phyloP scores from a whole-genome alignment of 2,797 vertebrate species.

The Pelochelys cantorii region DNA sequence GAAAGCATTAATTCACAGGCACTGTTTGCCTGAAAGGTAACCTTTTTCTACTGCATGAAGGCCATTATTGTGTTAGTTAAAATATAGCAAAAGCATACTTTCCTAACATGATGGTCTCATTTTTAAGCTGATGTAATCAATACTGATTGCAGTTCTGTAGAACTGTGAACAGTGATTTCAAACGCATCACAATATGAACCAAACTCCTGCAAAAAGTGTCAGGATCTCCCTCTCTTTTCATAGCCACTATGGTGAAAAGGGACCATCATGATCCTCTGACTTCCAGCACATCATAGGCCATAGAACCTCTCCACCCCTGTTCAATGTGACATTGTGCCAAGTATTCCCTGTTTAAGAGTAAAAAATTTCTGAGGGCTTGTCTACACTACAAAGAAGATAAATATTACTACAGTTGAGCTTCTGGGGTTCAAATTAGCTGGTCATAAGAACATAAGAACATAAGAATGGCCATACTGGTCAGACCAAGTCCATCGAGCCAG shows the following conservation, averaged over 20 bases:
- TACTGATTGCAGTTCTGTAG: neutral
- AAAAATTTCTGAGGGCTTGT: neutral
- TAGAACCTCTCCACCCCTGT: too few relatives aligned
- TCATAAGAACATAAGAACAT: too few relatives aligned
- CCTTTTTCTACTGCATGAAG: slow-evolving; percentile 4
- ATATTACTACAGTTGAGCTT: too few relatives aligned
- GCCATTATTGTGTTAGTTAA: neutral
- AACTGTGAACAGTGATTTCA: neutral
- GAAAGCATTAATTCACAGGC: neutral
- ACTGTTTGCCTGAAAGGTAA: neutral
- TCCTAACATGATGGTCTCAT: neutral
- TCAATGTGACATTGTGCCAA: neutral
- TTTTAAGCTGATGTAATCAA: neutral
- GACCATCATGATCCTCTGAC: too few relatives aligned
- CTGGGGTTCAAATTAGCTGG: too few relatives aligned
- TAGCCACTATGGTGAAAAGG: too few relatives aligned
- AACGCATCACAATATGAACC: neutral
- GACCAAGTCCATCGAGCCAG: too few relatives aligned
- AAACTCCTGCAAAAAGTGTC: neutral
- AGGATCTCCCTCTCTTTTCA: neutral
- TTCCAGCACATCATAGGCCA: too few relatives aligned
- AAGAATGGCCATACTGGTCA: too few relatives aligned
- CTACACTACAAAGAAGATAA: too few relatives aligned
- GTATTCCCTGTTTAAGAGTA: neutral
- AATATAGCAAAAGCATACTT: neutral